Base-by-base conservation (phyloP, 30 jellyfish, hydroid and myxozoan genomes). In the Pseudorhiza aurosa region DNA sequence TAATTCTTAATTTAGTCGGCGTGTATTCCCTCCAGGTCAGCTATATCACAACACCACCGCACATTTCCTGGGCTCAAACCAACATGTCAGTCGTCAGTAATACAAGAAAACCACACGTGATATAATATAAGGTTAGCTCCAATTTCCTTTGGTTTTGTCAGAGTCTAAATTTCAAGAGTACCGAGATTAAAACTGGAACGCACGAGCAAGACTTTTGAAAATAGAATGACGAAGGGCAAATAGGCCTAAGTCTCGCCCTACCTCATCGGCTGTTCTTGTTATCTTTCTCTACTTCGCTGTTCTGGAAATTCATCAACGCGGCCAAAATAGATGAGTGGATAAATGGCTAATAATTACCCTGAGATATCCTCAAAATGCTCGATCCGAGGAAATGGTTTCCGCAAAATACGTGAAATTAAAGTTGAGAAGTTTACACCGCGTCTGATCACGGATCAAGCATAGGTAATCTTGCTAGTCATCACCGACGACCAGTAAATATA, bases 21-120 rank as follows among this genome's bases (percentile, higher is more conserved):
- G 6, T 47, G 12, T 7, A 15, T 21, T 53, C 14, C 67, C 67
- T 64, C 58, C 50, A 24, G 39, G 77, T 30, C 39, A 64, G 31
- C 51, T 31, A n/a, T 24, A 64, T 15, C 50, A 15, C 59, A 40
- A 8, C 39, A 31, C 18, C 33, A 73, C 86, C 86, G 40, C 86
- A 73, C 62, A 73, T 73, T 73, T 73, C 86, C 86, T 73, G 86
- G 67, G 74, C 75, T 32, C 67, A 31, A 73, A 73, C 72, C 75
- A 50, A 57, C 65, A 73, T 53, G 67, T 73, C 86, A 56, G 29
- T 55, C 59, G 36, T 31, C 86, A 45, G 55, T 57, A 50, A 73
- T 43, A 53, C 43, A 30, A 35, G 10, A 10, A 33, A 68, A 43
- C 72, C 64, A 57, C 72, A 45, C 22, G 59, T 10, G 35, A 7